These are phyloP conservation scores for Todus mexicanus DNA, from an alignment of 2,797 vertebrate species.

Conservation along the genomic window DNA sequence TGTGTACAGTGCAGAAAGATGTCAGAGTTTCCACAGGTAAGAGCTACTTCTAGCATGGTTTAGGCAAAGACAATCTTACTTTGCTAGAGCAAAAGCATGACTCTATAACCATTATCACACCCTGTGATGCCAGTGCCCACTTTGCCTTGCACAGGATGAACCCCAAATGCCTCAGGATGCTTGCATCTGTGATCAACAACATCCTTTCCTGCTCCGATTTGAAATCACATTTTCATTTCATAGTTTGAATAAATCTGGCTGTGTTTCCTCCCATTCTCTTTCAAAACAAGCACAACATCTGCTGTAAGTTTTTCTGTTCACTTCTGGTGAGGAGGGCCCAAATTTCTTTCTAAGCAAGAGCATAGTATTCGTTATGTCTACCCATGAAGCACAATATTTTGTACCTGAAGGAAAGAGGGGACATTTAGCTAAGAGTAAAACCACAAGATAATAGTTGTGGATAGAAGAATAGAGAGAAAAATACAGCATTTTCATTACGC, in stretches of 20 bases:
- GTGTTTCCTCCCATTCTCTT: not conserved
- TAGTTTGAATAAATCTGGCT: not conserved
- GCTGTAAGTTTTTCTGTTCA: not conserved
- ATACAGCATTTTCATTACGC: not conserved
- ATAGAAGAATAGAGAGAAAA: not conserved
- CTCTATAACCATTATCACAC: not conserved
- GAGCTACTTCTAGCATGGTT: not conserved
- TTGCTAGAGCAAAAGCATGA: not conserved
- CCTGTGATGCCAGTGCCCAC: not conserved
- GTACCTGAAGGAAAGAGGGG: not conserved
- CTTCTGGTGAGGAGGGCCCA: not conserved
- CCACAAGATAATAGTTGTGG: not conserved
- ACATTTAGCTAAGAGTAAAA: not conserved
- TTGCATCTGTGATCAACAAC: not conserved
- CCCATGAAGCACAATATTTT: not conserved
- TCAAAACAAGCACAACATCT: not conserved
- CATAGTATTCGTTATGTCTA: not conserved
- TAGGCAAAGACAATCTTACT: not conserved
- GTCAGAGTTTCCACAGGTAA: not conserved
- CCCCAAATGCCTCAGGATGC: not conserved
- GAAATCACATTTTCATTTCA: not conserved
- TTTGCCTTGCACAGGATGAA: not conserved
- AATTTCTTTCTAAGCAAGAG: not conserved
- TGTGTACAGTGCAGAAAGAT: not conserved
- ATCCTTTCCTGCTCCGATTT: not conserved